phyloP scores from a whole-genome alignment of 64 coral and sea anemone genomes.

The Dendronephthya gigantea region DNA sequence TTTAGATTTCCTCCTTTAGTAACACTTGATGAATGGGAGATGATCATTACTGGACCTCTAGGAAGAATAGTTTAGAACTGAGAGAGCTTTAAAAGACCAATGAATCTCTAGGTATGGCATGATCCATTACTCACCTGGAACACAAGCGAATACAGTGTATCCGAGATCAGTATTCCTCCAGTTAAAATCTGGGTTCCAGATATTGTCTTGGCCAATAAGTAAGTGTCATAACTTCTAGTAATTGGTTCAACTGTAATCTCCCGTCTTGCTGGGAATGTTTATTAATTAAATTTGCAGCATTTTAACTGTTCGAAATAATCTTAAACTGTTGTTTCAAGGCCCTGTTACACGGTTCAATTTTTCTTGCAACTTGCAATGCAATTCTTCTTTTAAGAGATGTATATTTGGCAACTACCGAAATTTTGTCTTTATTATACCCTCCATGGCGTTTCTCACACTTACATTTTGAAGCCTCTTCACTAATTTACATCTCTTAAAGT shows the following conservation, averaged over 20 bases:
- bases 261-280: no score
- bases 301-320: no score
- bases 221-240: background rate
- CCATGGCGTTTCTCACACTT: no score
- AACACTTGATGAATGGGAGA: no score
- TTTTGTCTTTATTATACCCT: no score
- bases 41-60: no score
- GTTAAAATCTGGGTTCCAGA: slow-evolving; percentile 74
- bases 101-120: slow-evolving; percentile 53
- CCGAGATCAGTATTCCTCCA: slow-evolving; percentile 49
- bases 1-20: no score
- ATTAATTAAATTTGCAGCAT: no score
- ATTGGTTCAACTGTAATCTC: background rate
- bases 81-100: background rate
- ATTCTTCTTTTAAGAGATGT: no score
- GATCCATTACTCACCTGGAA: slow-evolving; percentile 58
- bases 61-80: no score
- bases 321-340: no score
- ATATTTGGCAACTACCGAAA: no score
- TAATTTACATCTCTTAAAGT: slow-evolving; percentile 29
- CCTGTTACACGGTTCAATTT: background rate
- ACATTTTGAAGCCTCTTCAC: background rate
- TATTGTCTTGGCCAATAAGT: slow-evolving; percentile 65
- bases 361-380: background rate
- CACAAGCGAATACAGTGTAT: slow-evolving; percentile 39